phyloP scores from a whole-genome alignment of 1,140 invertebrate genomes.

The Orchestia grillus region DNA sequence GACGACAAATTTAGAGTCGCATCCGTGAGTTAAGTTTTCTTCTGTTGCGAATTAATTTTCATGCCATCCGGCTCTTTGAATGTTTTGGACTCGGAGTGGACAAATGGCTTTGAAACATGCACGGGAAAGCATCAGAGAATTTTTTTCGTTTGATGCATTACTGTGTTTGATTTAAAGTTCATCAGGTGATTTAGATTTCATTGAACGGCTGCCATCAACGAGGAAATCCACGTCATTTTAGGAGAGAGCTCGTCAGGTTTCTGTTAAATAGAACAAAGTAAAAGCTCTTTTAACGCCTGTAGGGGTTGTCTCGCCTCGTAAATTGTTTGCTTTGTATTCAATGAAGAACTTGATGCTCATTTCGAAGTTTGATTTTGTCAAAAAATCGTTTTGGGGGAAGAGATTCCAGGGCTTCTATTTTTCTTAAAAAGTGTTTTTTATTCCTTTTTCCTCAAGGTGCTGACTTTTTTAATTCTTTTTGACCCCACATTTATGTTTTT shows the following conservation, averaged over 20 bases:
- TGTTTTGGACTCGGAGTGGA: not conserved
- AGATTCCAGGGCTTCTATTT: too few relatives aligned
- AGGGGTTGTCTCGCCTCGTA: not conserved
- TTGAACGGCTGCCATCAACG: not conserved
- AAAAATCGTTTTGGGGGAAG: not conserved
- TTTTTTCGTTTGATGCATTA: not conserved
- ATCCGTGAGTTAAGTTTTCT: not conserved
- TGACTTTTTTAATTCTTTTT: too few relatives aligned
- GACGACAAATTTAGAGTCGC: not conserved
- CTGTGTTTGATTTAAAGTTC: not conserved
- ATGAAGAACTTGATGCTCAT: not conserved
- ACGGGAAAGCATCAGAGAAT: not conserved
- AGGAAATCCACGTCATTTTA: not conserved
- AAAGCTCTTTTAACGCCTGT: not conserved
- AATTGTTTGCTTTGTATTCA: not conserved
- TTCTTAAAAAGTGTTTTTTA: too few relatives aligned
- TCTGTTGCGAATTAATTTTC: not conserved
- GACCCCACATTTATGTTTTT: too few relatives aligned
- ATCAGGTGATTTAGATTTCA: not conserved
- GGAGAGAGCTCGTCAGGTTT: not conserved
- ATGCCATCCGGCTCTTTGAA: not conserved
- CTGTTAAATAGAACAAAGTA: not conserved
- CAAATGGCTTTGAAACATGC: not conserved
- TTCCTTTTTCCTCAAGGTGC: too few relatives aligned
- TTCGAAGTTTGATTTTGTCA: not conserved